Percentiles rank a stretch among this genome's conserved stretches.
These are phyloP conservation scores for Cuniculus paca DNA, from an alignment of 2,797 vertebrate species.

Conservation along the genomic window DNA sequence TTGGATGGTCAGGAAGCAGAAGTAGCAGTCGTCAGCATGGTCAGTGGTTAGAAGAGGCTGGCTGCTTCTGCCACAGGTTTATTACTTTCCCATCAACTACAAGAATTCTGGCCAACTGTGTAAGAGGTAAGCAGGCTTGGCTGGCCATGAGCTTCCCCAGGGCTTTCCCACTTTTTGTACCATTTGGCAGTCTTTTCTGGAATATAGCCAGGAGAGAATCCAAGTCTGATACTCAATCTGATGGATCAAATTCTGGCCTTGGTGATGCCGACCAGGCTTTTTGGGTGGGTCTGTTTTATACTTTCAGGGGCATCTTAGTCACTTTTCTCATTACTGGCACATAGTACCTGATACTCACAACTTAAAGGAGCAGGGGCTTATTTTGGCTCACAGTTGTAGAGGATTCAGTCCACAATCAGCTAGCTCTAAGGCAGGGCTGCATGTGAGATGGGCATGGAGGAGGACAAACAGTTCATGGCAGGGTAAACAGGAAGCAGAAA, in stretches of 20 bases:
- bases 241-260: background rate
- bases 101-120: background rate
- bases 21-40: background rate
- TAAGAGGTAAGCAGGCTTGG: background rate
- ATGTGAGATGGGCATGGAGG: background rate
- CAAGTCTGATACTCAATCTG: background rate
- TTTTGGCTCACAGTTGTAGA: background rate
- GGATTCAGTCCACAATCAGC: background rate
- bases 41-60: background rate
- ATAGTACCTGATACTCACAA: background rate
- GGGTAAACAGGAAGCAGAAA: background rate
- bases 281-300: background rate
- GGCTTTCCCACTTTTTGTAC: background rate
- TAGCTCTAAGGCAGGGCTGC: background rate
- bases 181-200: background rate
- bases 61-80: background rate
- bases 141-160: background rate
- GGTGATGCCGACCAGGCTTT: background rate
- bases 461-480: background rate
- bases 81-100: background rate
- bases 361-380: background rate
- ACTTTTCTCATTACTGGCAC: background rate
- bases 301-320: background rate
- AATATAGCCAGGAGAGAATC: background rate
- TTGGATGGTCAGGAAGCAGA: background rate